A percentile compares a stretch with the other conserved stretches of the same genome.
Conservation (phyloP, 2,797 vertebrate species). For the Acrossocheilus wenchowensis region DNA sequence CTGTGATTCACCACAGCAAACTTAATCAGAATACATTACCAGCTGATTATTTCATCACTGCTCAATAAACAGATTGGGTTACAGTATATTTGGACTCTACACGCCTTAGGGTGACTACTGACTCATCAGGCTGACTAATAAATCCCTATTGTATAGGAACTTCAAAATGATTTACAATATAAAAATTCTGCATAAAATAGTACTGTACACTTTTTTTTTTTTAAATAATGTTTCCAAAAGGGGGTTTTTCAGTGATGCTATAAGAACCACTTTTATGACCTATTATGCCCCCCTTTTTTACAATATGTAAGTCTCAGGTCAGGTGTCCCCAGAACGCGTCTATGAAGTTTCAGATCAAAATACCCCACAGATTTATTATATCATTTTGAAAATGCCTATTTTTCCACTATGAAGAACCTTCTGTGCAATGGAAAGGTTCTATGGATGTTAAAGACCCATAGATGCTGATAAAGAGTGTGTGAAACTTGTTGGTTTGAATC, state of each 20-base stretch:
- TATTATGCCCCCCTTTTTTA: no score
- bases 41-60: constrained; percentile 17
- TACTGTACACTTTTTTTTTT: background rate
- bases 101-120: background rate
- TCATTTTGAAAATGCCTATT: background rate
- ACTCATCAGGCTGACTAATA: constrained; percentile 8
- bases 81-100: background rate
- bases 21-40: constrained; percentile 19
- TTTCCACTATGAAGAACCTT: background rate
- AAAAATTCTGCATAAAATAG: background rate
- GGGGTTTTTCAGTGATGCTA: background rate
- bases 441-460: background rate
- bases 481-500: background rate
- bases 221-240: background rate
- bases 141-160: background rate
- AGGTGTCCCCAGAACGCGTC: no score
- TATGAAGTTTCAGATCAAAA: background rate
- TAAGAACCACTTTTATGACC: background rate
- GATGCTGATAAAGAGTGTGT: background rate
- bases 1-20: constrained; percentile 45
- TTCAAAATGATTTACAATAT: background rate
- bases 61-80: constrained; percentile 19
- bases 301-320: no score
- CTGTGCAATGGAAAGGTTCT: background rate
- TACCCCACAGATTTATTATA: background rate